Percentiles rank a stretch among this genome's conserved stretches.
phyloP scores from a whole-genome alignment of 2,888 invertebrate genomes.

The Catocala fraxini region DNA sequence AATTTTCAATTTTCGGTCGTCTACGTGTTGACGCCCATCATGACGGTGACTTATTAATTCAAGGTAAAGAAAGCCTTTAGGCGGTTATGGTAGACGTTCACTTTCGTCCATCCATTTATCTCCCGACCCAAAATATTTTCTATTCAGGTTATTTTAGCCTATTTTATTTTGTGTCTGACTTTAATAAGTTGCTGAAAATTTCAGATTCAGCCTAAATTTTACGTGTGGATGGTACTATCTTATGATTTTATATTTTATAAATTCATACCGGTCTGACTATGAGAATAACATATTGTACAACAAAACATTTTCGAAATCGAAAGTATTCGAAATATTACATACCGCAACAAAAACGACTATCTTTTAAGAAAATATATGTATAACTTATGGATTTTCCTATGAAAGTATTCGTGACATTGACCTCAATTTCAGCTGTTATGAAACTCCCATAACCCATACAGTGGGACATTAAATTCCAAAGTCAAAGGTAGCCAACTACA shows the following conservation, averaged over 20 bases:
- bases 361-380: background rate
- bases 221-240: background rate
- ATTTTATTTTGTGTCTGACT: conserved; percentile 43
- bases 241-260: background rate
- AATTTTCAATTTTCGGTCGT: conserved; percentile 26
- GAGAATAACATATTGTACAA: too few species aligned
- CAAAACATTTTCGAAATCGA: too few species aligned
- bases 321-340: too few species aligned
- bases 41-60: conserved; percentile 45
- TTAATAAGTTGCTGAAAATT: conserved; percentile 32
- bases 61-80: conserved; percentile 48
- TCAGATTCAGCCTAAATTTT: background rate
- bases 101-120: conserved; percentile 59
- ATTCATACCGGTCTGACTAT: too few species aligned
- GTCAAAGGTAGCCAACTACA: conserved; percentile 9
- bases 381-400: conserved; percentile 10
- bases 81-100: conserved; percentile 49
- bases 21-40: conserved; percentile 22
- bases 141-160: conserved; percentile 51
- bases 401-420: conserved; percentile 21
- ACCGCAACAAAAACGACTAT: too few species aligned
- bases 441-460: conserved; percentile 6
- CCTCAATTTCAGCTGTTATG: conserved; percentile 19
- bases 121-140: conserved; percentile 49
- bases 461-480: conserved; percentile 8